Percentiles rank a stretch among this genome's conserved stretches.
These are phyloP conservation scores for Oriolus oriolus DNA, from an alignment of 2,113 vertebrate species.

Conservation along the genomic window DNA sequence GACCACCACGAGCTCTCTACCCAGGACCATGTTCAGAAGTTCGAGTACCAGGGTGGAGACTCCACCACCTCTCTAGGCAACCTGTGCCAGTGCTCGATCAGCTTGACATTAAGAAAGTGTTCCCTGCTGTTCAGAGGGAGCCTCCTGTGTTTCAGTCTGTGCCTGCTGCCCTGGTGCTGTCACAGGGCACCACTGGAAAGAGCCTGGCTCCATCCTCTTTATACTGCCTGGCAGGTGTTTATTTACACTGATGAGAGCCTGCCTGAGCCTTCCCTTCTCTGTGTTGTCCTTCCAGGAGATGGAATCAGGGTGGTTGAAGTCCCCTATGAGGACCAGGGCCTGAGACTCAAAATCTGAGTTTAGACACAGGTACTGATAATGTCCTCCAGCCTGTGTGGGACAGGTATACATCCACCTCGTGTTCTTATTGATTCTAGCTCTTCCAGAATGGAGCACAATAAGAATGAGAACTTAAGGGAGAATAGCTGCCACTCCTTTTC, in stretches of 20 bases:
- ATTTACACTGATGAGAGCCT: neutral
- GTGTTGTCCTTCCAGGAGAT: neutral
- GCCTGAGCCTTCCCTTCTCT: neutral
- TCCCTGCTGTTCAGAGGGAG: neutral
- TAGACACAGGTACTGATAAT: neutral
- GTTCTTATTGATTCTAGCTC: neutral
- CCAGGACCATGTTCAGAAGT: neutral
- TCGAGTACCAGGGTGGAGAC: neutral
- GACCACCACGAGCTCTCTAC: neutral
- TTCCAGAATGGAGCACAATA: neutral
- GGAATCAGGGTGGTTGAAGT: neutral
- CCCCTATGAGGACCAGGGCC: neutral
- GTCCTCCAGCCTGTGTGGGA: neutral
- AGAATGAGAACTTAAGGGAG: neutral
- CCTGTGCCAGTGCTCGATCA: neutral
- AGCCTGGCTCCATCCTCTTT: neutral
- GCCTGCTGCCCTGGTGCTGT: neutral
- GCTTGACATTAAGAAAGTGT: too few species aligned
- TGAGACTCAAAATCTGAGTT: neutral
- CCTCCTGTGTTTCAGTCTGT: neutral
- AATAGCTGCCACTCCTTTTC: neutral
- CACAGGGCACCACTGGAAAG: neutral
- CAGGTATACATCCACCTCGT: rapidly evolving
- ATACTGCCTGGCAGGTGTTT: neutral
- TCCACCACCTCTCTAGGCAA: neutral